Evolutionary conservation across 2,888 invertebrate genomes (phyloP).

Genomic region (Lymantria monacha): DNA sequence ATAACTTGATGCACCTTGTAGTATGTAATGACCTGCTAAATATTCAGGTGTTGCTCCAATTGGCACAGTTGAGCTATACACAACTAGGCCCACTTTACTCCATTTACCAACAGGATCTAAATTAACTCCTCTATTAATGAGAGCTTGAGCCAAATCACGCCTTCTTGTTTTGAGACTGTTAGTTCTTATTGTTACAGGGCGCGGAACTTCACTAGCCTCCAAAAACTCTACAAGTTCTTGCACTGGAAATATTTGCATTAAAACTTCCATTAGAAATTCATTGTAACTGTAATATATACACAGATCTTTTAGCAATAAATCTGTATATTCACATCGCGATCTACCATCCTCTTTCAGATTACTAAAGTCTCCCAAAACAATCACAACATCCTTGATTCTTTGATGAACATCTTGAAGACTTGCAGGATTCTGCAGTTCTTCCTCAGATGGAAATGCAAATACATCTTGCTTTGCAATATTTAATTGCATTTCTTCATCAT

Average conservation of each 20-base stretch:
- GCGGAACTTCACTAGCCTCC: slow-evolving; percentile 96
- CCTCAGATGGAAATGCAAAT: slow-evolving; percentile 90
- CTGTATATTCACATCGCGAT: slow-evolving; percentile 90
- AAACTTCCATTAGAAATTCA: slow-evolving; percentile 94
- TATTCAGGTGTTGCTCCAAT: slow-evolving; percentile 99
- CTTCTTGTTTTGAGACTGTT: slow-evolving; percentile 97
- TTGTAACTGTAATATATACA: slow-evolving; percentile 98
- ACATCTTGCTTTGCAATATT: slow-evolving; percentile 89
- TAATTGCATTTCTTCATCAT: slow-evolving; percentile 91
- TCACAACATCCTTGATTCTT: slow-evolving; percentile 92
- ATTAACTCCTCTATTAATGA: slow-evolving; percentile 98
- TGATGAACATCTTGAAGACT: slow-evolving; percentile 93
- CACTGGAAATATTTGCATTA: slow-evolving; percentile 94
- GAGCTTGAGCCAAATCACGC: slow-evolving; percentile 94
- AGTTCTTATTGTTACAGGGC: slow-evolving; percentile 97
- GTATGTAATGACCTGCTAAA: slow-evolving; percentile 97
- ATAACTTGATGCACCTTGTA: slow-evolving; percentile 98
- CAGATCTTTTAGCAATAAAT: slow-evolving; percentile 90
- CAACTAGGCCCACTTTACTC: slow-evolving; percentile 98
- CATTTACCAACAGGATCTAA: slow-evolving; percentile 99
- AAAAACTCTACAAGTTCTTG: slow-evolving; percentile 95
- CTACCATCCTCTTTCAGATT: slow-evolving; percentile 85
- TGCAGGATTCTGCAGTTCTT: slow-evolving; percentile 86
- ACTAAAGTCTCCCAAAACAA: slow-evolving; percentile 91
- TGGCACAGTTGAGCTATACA: slow-evolving; percentile 98